Evolutionary conservation across 2,888 invertebrate genomes (phyloP), one percentile per base, ranked within the genome.

Genomic region (Caenorhabditis panamensis): DNA sequence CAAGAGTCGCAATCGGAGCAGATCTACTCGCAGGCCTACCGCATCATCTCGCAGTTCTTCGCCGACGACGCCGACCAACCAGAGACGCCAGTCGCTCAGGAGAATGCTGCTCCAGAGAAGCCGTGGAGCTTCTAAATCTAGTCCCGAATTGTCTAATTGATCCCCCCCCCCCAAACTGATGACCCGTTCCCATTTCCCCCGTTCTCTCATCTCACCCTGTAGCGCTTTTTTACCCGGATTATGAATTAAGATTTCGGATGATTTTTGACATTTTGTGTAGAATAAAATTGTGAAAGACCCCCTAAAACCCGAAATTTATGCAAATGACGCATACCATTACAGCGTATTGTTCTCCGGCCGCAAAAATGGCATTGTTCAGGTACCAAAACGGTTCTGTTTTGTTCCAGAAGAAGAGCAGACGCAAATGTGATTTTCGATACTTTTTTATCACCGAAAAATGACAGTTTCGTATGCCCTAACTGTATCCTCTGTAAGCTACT

Each of bases 21-120:
- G 36, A 79, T 88, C 41, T 93, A 93, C 90, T 89, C 91, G 69
- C 87, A 91, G 28, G 91, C 93, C 1, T 90, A 92, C 75, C 88
- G 89, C 44, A 90, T 93, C 79, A 92, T 93, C 71, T 92, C 92
- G 47, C 91, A 91, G 75, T 93, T 91, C 89, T 93, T 93, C 86
- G 83, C 89, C 36, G 91, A 87, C 41, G 89, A 87, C 13, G 85
- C 75, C 18, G 81, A 68, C 9, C 66, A n/a, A 13, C 22, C n/a
- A n/a, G n/a, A 53, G 22, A 49, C 28, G 18, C 4, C 22, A 16
- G 36, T 16, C 16, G 41, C 24, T 2, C 47, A 22, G 18, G 47
- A 54, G 20, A 63, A 63, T 24, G 36, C 36, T 16, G 51, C 26
- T 5, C 54, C 56, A 11, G 18, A 51, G 20, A 18, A 18, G 31